Percentiles rank a stretch among this genome's conserved stretches.
Evolutionary conservation across 2,113 vertebrate genomes (phyloP).

Genomic region (Perognathus longimembris): DNA sequence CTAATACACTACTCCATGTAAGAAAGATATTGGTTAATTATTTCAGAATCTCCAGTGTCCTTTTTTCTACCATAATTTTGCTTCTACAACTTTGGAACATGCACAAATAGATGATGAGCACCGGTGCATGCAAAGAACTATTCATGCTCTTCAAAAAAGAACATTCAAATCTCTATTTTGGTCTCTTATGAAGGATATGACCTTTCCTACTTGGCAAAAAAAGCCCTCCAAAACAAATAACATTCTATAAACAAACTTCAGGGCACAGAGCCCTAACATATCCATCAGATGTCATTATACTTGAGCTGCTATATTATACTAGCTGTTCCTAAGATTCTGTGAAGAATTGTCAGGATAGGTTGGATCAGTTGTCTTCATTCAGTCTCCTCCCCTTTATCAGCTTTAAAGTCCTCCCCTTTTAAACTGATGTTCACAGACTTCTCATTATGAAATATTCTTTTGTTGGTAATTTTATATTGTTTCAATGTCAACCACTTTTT

Average conservation of each 20-base stretch:
- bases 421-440: fast-evolving
- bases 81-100: background rate
- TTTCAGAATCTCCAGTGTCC: background rate
- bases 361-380: background rate
- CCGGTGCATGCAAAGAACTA: background rate
- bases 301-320: fast-evolving
- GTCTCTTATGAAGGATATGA: background rate
- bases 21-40: background rate
- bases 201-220: background rate
- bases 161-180: background rate
- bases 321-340: fast-evolving
- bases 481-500: no score
- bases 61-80: background rate
- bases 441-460: no score
- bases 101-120: no score
- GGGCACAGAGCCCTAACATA: background rate
- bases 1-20: background rate
- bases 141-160: fast-evolving
- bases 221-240: background rate
- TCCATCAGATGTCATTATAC: no score
- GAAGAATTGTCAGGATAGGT: background rate
- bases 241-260: background rate
- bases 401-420: background rate
- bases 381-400: background rate
- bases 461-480: no score